Percentiles rank a stretch among this genome's conserved stretches.
Conservation (phyloP, 2,797 vertebrate genomes). For the Allobates femoralis region DNA sequence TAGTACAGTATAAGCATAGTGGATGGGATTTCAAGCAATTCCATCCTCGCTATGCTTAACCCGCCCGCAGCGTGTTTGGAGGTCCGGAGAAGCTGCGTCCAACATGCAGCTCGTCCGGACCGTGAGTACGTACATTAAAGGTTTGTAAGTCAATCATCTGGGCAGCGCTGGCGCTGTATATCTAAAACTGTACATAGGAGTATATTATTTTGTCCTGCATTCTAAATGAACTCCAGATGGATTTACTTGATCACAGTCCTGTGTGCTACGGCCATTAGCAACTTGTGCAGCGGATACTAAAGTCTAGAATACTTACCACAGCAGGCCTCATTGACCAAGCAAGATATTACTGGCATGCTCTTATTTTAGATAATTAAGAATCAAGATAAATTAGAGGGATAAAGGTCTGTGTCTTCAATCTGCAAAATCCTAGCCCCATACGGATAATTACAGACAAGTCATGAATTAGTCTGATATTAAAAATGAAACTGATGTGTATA, state of each 20-base stretch:
- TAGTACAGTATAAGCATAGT: too few species aligned
- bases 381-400: neutral
- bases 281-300: neutral
- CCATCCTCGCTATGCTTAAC: too few species aligned
- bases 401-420: neutral
- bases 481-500: neutral
- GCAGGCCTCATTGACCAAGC: neutral
- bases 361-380: constrained; percentile 15
- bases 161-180: too few species aligned
- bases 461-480: neutral
- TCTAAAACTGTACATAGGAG: too few species aligned
- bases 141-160: too few species aligned
- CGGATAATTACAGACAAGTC: neutral
- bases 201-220: too few species aligned
- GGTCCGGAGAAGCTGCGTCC: too few species aligned
- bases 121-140: too few species aligned
- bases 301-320: neutral
- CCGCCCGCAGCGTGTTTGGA: too few species aligned
- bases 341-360: neutral
- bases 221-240: too few species aligned
- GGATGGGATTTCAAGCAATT: too few species aligned
- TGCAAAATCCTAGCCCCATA: neutral
- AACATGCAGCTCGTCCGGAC: too few species aligned
- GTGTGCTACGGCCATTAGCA: neutral
- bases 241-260: neutral